Evolutionary conservation across 1,140 invertebrate genomes (phyloP), one percentile per base, ranked within the genome.

Genomic region (Apis dorsata): DNA sequence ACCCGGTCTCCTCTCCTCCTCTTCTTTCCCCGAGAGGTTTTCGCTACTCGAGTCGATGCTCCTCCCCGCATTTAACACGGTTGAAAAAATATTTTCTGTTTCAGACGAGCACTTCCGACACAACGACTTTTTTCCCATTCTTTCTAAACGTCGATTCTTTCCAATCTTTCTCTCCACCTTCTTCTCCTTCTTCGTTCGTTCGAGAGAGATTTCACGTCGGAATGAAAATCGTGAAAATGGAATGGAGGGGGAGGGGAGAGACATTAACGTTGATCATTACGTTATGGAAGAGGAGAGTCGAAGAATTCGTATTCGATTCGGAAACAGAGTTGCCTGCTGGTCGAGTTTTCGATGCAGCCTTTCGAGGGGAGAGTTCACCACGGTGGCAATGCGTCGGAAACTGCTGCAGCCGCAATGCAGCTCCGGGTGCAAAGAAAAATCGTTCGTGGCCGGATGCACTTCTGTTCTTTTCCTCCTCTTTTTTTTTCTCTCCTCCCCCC

Each of bases 391-490:
- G 89, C 90, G 89, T 91, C 89, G 90, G 73, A 57, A 77, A 75
- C 80, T 85, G 88, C 88, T 89, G 90, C 90, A 91, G 88, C 89
- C 90, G 90, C 90, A 91, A 90, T 91, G 90, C 90, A 91, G 90
- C 87, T 87, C 85, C 71, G 65, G 34, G 78, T 83, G 72, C 82
- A 72, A 85, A 83, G 75, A 87, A 88, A 85, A 85, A 81, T 88
- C 85, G 81, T 85, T 83, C 75, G 81, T 68, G 70, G 63, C 71
- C 72, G 69, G 53, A 66, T 76, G 63, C 78, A 66, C 55, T 77
- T 51, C 13, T 49, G 74, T 28, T 69, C 69, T 72, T 75, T 13
- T 72, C 69, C 8, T 62, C 51, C 53, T 21, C n/a, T 76, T 51
- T 21, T 60, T 62, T n/a, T 19, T 63, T 59, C 9, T 21, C 11